These are phyloP conservation scores for Dysmachus trigonus DNA, from an alignment of 2,888 invertebrate genomes.

Conservation along the genomic window DNA sequence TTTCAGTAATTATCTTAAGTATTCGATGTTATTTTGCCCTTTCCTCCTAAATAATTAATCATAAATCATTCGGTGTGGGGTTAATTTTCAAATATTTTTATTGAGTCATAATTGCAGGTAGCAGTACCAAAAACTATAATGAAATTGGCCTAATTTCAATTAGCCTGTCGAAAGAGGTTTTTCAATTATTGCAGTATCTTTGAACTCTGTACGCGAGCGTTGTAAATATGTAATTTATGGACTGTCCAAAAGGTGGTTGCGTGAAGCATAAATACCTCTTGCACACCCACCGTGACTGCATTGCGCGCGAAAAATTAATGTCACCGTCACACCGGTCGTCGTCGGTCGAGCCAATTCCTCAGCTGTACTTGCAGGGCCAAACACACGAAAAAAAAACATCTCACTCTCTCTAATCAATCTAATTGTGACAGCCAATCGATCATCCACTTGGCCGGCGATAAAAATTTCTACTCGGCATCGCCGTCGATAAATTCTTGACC, in stretches of 20 bases:
- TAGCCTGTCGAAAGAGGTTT: background rate
- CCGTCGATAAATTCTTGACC: slow-evolving; percentile 29
- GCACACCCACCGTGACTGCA: background rate
- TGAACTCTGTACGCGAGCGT: background rate
- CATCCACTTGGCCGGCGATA: slow-evolving; percentile 32
- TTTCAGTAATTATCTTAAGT: background rate
- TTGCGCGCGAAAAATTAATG: background rate
- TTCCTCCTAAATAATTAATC: background rate
- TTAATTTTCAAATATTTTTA: background rate
- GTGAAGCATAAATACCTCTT: background rate
- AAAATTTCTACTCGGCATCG: slow-evolving; percentile 11
- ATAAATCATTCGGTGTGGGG: background rate
- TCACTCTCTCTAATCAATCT: slow-evolving; percentile 38
- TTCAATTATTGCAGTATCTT: background rate
- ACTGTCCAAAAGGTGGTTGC: background rate
- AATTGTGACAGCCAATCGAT: slow-evolving; percentile 38
- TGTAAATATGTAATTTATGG: background rate
- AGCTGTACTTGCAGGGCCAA: background rate
- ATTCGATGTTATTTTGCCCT: background rate
- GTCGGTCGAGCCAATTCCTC: background rate
- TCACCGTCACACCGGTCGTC: background rate
- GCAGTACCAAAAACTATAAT: background rate
- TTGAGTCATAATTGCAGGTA: background rate
- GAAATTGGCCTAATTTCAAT: background rate
- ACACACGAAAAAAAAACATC: background rate